Evolutionary conservation across 1,140 invertebrate species (phyloP), one percentile per base, ranked within the genome.

Genomic region (Macrosteles quadrilineatus): DNA sequence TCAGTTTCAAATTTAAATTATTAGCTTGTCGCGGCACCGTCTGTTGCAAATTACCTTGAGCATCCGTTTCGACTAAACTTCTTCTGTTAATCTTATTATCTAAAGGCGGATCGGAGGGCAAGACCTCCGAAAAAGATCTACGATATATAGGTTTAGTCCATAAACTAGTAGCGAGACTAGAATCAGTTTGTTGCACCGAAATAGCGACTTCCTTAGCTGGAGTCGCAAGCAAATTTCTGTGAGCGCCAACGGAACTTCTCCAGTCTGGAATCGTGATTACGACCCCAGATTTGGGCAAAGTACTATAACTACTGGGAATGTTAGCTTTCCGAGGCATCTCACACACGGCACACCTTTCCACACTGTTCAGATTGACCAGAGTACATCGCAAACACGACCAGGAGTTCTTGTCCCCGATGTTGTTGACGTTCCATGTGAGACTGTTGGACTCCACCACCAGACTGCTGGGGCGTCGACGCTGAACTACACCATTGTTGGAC

Each of bases 311-410:
- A 80, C 67, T 77, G 59, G 82, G 82, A 9, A 81, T 80, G 71
- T 78, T 78, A 31, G 72, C 71, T 71, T 82, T 83, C 63, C 83
- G 81, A 14, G 87, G 87, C 0, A 86, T 83, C 73, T 88, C 87
- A 73, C 87, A 89, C 0, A 87, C 85, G 67, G 88, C 87, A 77
- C 88, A 90, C 25, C 84, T 80, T 31, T 83, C 81, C 57, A 80
- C 75, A 50, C 80, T 77, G 14, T 79, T 76, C 30, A 78, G 71
- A 77, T 88, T 88, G 53, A 85, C 81, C 19, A 87, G 79, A 2
- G 86, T 87, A 72, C 87, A 88, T 70, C 84, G 80, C 65, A 83
- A 82, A 73, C 87, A 88, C 59, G 82, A 83, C 87, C 87, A 88
- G 2, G 81, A 78, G n/a, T 76, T 77, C 25, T 80, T 78, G 14